Conservation (phyloP, 2,888 invertebrate species). For the Scrobipalpa costella region DNA sequence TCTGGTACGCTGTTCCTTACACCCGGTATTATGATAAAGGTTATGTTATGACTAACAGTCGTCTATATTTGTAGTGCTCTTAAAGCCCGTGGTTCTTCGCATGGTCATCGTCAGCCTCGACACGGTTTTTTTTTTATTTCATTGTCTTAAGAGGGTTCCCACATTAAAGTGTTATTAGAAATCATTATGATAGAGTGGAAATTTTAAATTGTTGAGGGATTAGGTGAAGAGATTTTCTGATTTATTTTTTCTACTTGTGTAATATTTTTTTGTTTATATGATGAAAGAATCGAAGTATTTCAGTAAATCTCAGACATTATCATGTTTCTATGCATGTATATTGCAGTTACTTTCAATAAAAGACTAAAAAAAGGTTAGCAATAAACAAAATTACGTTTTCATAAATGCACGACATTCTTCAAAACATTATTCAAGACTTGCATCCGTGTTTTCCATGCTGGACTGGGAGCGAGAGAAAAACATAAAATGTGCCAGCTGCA, state of each 20-base stretch:
- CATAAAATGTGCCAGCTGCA: too few relatives aligned
- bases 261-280: too few relatives aligned
- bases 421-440: background rate
- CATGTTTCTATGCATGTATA: too few relatives aligned
- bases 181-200: background rate
- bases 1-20: too few relatives aligned
- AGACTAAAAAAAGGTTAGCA: background rate
- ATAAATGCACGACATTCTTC: background rate
- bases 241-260: too few relatives aligned
- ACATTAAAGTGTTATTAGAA: constrained; percentile 1
- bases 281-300: too few relatives aligned
- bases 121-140: constrained; percentile 23
- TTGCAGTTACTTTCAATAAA: too few relatives aligned
- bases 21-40: too few relatives aligned
- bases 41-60: constrained; percentile 6
- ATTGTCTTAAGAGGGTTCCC: constrained; percentile 16
- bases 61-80: constrained; percentile 13
- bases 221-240: too few relatives aligned
- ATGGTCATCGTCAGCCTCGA: constrained; percentile 7
- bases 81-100: constrained; percentile 9
- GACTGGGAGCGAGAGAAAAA: too few relatives aligned
- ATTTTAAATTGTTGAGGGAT: background rate
- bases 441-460: background rate
- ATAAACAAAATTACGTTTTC: background rate
- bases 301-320: too few relatives aligned